Conservation (phyloP, 2,888 invertebrate genomes). For the Perizoma flavofasciatum region DNA sequence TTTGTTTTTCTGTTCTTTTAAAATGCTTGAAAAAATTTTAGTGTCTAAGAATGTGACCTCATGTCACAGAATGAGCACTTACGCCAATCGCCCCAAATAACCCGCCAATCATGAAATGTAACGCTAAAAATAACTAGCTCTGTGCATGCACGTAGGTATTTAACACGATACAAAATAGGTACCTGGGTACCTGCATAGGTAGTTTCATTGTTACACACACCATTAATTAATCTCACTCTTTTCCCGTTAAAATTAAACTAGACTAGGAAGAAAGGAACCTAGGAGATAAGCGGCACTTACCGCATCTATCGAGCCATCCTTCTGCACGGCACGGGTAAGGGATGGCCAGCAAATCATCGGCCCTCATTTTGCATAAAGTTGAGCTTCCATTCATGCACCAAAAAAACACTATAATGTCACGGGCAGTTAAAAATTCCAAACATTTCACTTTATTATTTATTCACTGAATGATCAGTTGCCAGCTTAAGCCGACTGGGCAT, state of each 20-base stretch:
- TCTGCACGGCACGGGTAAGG: constrained; percentile 76
- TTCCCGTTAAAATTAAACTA: too few relatives aligned
- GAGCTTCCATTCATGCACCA: constrained; percentile 47
- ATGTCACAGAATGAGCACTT: constrained; percentile 63
- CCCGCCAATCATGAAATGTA: constrained; percentile 49
- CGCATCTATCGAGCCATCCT: constrained; percentile 78
- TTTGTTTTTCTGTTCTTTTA: too few relatives aligned
- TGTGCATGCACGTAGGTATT: constrained; percentile 29
- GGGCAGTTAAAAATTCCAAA: constrained; percentile 37
- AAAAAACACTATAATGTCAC: constrained; percentile 41
- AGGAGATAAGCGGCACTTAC: constrained; percentile 51
- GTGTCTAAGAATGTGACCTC: constrained; percentile 52
- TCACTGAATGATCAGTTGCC: constrained; percentile 45
- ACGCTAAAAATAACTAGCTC: constrained; percentile 20
- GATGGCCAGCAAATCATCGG: constrained; percentile 62
- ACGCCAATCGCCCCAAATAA: constrained; percentile 72
- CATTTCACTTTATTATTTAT: constrained; percentile 54
- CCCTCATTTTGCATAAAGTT: constrained; percentile 64
- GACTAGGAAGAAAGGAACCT: too few relatives aligned
- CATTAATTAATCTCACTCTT: too few relatives aligned
- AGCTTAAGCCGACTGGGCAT: constrained; percentile 42
- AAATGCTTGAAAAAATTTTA: too few relatives aligned
- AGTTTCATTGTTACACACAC: background rate
- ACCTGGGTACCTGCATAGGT: too few relatives aligned
- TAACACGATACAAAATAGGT: constrained; percentile 23